phyloP scores from a whole-genome alignment of 2,888 invertebrate genomes.

The Drosophila infuscata region DNA sequence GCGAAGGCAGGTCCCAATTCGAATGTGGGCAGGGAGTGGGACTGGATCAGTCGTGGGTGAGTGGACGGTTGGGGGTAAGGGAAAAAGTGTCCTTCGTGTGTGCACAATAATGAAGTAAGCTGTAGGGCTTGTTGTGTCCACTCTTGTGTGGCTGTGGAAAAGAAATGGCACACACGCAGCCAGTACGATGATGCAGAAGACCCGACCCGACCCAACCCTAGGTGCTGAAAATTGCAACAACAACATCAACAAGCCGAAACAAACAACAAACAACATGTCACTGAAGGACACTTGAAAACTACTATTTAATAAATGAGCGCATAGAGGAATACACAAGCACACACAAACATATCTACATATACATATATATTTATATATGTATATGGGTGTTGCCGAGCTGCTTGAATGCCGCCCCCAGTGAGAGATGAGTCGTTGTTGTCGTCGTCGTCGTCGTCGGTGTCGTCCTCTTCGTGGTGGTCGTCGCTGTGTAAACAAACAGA shows the following conservation, averaged over 20 bases:
- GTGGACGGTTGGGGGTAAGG: background rate
- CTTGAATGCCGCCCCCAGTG: conserved; percentile 42
- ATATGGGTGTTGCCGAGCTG: conserved; percentile 26
- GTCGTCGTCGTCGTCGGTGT: conserved; percentile 21
- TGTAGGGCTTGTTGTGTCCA: conserved; percentile 58
- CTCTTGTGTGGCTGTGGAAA: conserved; percentile 43
- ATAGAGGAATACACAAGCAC: conserved; percentile 54
- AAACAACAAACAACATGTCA: conserved; percentile 78
- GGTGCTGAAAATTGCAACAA: conserved; percentile 46
- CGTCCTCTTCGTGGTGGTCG: conserved; percentile 40
- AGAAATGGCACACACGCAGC: conserved; percentile 67
- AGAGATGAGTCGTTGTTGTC: conserved; percentile 54
- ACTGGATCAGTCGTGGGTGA: background rate
- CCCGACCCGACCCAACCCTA: conserved; percentile 38
- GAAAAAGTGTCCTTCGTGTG: conserved; percentile 52
- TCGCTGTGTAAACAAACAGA: conserved; percentile 78
- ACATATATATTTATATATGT: conserved; percentile 7
- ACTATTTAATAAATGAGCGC: conserved; percentile 83
- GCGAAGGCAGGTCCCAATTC: conserved; percentile 16
- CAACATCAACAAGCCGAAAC: conserved; percentile 53
- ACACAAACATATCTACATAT: conserved; percentile 25
- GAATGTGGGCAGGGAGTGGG: background rate
- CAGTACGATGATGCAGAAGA: conserved; percentile 44
- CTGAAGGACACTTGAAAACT: conserved; percentile 82
- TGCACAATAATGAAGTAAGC: conserved; percentile 76